These are phyloP conservation scores for Geococcyx californianus DNA, from an alignment of 2,113 vertebrate species.

Conservation along the genomic window DNA sequence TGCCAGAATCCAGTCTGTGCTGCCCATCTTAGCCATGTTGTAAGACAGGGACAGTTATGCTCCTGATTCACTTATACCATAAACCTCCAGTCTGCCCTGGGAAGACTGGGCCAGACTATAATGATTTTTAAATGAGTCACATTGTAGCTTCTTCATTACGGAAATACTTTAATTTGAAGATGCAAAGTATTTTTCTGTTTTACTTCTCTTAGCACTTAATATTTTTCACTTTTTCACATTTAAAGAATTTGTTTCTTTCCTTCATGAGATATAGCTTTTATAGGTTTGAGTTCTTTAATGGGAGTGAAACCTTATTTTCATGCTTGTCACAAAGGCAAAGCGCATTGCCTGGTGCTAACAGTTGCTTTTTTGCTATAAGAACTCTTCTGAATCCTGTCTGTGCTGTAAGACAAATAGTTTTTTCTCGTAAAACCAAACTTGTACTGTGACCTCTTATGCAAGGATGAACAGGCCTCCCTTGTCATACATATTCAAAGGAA, in stretches of 20 bases:
- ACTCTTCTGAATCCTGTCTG: background rate
- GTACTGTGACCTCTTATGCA: background rate
- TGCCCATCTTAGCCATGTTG: accelerated
- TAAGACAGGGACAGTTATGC: background rate
- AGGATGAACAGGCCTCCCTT: background rate
- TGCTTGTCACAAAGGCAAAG: background rate
- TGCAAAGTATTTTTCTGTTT: background rate
- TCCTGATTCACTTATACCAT: background rate
- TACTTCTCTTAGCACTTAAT: background rate
- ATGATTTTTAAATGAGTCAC: background rate
- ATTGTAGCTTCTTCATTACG: background rate
- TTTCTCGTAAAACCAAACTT: background rate
- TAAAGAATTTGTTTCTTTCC: background rate
- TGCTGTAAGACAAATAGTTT: background rate
- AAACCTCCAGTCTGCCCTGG: background rate
- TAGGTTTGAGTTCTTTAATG: background rate
- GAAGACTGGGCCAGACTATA: background rate
- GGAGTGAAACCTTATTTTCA: background rate
- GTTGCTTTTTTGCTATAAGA: background rate
- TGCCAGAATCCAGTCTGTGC: background rate
- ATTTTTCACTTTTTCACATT: background rate
- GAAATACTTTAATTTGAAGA: background rate
- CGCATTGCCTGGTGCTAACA: background rate
- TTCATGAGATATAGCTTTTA: background rate
- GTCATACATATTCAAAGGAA: background rate